Evolutionary conservation across 2,888 invertebrate genomes (phyloP).

Genomic region (Aleiodes leptofemur): DNA sequence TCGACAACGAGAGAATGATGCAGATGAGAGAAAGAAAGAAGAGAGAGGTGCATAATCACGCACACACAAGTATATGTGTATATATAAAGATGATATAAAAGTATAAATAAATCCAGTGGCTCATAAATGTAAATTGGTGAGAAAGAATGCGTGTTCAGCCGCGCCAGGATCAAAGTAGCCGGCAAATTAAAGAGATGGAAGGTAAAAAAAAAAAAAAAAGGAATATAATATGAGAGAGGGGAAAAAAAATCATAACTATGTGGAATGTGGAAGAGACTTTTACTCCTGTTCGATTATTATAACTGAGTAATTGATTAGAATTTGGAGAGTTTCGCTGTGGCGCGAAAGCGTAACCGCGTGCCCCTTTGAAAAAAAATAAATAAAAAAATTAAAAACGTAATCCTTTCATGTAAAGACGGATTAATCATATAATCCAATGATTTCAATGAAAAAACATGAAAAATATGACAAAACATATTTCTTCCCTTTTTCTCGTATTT

Average conservation of each 20-base stretch:
- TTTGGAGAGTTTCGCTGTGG: not conserved
- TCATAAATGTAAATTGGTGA: constrained; percentile 46
- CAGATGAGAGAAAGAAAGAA: constrained; percentile 43
- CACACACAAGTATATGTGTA: constrained; percentile 34
- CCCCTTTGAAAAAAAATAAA: not conserved
- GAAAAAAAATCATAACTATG: constrained; percentile 12
- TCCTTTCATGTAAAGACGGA: too few species aligned
- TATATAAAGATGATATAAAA: constrained; percentile 44
- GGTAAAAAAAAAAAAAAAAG: constrained; percentile 1
- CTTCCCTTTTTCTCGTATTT: not conserved
- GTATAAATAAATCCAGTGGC: constrained; percentile 47
- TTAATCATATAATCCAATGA: too few species aligned
- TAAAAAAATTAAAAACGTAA: not conserved
- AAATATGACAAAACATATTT: too few species aligned
- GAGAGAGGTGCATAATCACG: constrained; percentile 19
- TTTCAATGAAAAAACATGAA: too few species aligned
- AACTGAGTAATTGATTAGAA: constrained; percentile 37
- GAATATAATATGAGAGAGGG: not conserved
- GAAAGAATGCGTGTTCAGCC: constrained; percentile 40
- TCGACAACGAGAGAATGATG: constrained; percentile 38
- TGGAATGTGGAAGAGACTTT: constrained; percentile 42
- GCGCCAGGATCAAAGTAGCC: constrained; percentile 42
- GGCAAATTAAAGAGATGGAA: constrained; percentile 29
- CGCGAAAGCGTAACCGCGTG: constrained; percentile 40
- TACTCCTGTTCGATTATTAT: constrained; percentile 41